phyloP scores from a whole-genome alignment of 2,113 vertebrate species.

The Corynorhinus townsendii region DNA sequence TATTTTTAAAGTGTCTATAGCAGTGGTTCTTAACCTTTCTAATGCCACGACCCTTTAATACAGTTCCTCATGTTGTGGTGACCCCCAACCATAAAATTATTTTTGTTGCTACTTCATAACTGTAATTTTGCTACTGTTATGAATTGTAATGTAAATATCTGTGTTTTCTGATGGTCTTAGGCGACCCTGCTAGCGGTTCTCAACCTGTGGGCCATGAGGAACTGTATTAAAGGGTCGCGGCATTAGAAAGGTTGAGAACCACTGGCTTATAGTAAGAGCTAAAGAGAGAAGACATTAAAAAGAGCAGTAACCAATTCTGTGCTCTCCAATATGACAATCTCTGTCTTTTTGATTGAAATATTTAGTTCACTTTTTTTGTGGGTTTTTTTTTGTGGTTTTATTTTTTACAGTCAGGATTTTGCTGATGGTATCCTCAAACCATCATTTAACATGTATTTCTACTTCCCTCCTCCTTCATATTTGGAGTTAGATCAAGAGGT shows the following conservation, averaged over 20 bases:
- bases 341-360: background rate
- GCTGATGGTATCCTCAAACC: background rate
- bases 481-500: background rate
- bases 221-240: no score
- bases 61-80: no score
- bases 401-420: background rate
- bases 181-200: no score
- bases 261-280: background rate
- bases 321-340: background rate
- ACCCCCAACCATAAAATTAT: no score
- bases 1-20: background rate
- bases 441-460: background rate
- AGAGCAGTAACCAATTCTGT: background rate
- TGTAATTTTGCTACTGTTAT: no score
- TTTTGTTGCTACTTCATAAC: no score
- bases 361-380: background rate
- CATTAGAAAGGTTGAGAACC: no score
- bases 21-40: no score
- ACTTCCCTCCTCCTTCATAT: background rate
- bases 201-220: no score
- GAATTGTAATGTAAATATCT: no score
- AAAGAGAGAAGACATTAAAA: background rate
- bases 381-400: background rate
- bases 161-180: no score
- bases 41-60: no score